Evolutionary conservation across 2,113 vertebrate genomes (phyloP).

Genomic region (Orthonyx spaldingii): DNA sequence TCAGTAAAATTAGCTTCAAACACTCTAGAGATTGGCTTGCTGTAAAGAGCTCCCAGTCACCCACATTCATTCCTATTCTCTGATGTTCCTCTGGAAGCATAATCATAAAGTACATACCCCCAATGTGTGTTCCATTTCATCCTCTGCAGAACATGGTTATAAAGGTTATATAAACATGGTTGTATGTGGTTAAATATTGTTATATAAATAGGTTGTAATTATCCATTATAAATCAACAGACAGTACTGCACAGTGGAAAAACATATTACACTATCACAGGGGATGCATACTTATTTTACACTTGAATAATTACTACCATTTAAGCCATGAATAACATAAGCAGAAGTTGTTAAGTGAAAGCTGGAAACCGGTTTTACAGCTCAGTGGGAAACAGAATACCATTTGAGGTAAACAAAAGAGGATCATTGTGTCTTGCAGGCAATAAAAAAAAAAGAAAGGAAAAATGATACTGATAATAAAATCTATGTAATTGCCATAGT

Average conservation of each 20-base stretch:
- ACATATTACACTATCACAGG: not conserved
- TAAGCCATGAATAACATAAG: not conserved
- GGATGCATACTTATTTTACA: not conserved
- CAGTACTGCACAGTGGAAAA: not conserved
- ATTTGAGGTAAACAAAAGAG: not conserved
- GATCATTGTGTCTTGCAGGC: not conserved
- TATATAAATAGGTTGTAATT: not conserved
- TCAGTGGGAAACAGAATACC: not conserved
- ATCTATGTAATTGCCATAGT: not conserved
- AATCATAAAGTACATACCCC: not conserved
- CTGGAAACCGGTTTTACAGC: not conserved
- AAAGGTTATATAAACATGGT: not conserved
- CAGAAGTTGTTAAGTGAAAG: not conserved
- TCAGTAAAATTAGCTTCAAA: not conserved
- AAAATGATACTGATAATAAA: not conserved
- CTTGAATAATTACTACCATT: not conserved
- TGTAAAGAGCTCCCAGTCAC: not conserved
- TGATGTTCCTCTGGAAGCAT: not conserved
- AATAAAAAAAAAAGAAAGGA: not conserved
- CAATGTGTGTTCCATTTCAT: not conserved
- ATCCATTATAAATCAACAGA: not conserved
- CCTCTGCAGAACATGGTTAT: not conserved
- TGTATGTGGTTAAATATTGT: not conserved
- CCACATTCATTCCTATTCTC: not conserved
- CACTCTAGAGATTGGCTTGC: not conserved